phyloP scores from a whole-genome alignment of 2,113 vertebrate species.

The Mormyrus iriodes region DNA sequence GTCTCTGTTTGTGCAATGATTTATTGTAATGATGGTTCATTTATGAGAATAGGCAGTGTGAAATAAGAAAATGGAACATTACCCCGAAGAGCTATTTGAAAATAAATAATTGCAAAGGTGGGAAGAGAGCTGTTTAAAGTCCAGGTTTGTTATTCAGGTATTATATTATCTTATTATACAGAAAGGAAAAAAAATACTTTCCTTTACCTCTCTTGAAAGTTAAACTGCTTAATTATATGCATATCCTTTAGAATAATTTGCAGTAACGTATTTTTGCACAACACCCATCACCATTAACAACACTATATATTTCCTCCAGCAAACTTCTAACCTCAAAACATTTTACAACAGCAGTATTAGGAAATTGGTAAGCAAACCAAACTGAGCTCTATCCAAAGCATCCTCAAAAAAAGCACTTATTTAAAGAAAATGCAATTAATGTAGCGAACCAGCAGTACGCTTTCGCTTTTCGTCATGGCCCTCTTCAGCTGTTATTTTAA shows the following conservation, averaged over 20 bases:
- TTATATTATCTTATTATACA: conserved; percentile 74
- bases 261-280: neutral
- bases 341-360: neutral
- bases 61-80: conserved; percentile 98
- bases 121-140: conserved; percentile 87
- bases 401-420: neutral
- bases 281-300: neutral
- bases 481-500: neutral
- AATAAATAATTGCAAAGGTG: conserved; percentile 98
- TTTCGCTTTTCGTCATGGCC: neutral
- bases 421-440: neutral
- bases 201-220: conserved; percentile 25
- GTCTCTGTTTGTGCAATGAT: conserved; percentile 99
- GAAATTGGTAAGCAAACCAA: neutral
- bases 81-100: conserved; percentile 96
- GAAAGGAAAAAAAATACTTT: conserved; percentile 34
- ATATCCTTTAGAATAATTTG: conserved; percentile 1
- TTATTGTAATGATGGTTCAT: conserved; percentile 97
- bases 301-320: neutral
- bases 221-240: neutral
- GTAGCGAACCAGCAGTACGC: neutral
- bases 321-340: neutral
- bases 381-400: neutral
- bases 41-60: conserved; percentile 93
- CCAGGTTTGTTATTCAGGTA: conserved; percentile 56